Evolutionary conservation across 2,113 vertebrate genomes (phyloP), one percentile per base, ranked within the genome.

Genomic region (Zosterops borbonicus): DNA sequence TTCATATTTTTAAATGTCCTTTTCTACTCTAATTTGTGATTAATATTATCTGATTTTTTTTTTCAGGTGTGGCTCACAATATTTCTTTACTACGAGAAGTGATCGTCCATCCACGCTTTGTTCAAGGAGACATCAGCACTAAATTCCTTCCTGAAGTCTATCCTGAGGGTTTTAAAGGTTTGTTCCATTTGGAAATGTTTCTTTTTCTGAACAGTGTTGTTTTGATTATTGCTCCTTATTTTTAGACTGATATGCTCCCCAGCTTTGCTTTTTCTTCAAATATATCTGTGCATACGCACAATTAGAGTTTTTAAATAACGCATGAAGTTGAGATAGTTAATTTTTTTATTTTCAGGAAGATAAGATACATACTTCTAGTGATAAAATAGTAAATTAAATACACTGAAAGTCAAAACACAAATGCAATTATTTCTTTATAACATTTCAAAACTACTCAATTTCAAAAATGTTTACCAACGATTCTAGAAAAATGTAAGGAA

Each of bases 71-170:
- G 84, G 98, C 99, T 68, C 99, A 99, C 96, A 99, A 99, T 97
- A 99, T 99, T 94, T 97, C 99, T 27, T 98, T 99, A 59, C 98
- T 99, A 49, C 96, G 99, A 69, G 99, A 99, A 97, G 99, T 99
- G 91, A 99, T 99, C 35, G 94, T 98, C 58, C 98, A 99, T 91
- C 98, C 99, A 55, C 99, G 98, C 50, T 99, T 99, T 89, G 96
- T 99, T 87, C 98, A 98, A 35, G 99, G 99, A 44, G 98, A 99
- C 80, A 99, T 99, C 96, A 99, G 96, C 97, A 99, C 99, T 73
- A 99, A 99, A 97, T 99, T 99, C 97, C 98, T 99, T 77, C 98
- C 99, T 7, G 99, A 99, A 76, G 98, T 99, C 20, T 99, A 99
- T 96, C 99, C 99, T 2, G 98, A 99, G 47, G 99, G 99, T 76